Evolutionary conservation across 2,797 vertebrate genomes (phyloP).

Genomic region (Myotis findleyi): DNA sequence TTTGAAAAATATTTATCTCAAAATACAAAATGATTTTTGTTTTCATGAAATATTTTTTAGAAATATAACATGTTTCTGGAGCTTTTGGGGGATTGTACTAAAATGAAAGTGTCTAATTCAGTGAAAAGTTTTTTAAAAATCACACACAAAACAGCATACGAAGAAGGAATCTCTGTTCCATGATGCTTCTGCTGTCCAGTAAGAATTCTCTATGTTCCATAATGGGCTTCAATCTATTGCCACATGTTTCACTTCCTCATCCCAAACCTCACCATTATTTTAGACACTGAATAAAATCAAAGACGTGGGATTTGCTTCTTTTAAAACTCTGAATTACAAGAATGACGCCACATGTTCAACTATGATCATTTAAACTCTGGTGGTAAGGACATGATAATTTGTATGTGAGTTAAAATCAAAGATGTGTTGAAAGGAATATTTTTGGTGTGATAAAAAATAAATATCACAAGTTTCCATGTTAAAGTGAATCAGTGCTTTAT

Average conservation of each 20-base stretch:
- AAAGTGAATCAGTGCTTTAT: conserved; percentile 11
- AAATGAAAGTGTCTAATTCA: background rate
- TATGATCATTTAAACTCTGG: background rate
- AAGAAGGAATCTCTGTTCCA: background rate
- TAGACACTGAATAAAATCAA: conserved; percentile 22
- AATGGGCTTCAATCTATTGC: conserved; percentile 1
- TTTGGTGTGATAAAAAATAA: conserved; percentile 2
- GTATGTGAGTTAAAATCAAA: background rate
- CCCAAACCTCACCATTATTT: background rate
- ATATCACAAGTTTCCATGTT: background rate
- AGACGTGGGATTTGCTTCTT: conserved; percentile 13
- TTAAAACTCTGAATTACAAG: conserved; percentile 25
- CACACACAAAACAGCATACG: background rate
- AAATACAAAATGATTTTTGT: background rate
- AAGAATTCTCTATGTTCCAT: background rate
- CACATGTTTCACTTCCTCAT: background rate
- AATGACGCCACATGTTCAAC: background rate
- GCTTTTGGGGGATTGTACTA: background rate
- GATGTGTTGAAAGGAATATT: background rate
- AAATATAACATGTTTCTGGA: background rate
- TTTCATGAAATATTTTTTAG: conserved; percentile 7
- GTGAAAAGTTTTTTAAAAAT: conserved; percentile 25
- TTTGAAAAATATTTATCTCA: background rate
- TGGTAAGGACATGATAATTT: background rate
- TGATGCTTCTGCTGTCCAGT: background rate